Evolutionary conservation across 2,797 vertebrate species (phyloP), one percentile per base, ranked within the genome.

Genomic region (Myotis findleyi): DNA sequence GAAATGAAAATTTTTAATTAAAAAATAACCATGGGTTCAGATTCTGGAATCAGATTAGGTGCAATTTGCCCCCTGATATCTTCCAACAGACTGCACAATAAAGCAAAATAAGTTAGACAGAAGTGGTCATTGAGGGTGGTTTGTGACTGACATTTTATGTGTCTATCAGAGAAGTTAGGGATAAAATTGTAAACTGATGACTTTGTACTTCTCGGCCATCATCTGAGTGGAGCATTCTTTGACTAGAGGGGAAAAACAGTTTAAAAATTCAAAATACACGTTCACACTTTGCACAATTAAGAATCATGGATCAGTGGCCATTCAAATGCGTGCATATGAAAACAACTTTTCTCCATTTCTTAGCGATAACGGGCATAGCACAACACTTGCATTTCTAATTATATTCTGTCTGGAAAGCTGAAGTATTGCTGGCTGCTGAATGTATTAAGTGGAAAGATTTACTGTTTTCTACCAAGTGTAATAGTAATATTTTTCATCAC

Each of bases 321-420:
- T 97, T 96, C 81, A 84, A 36, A 84, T 96, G 68, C 80, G 20
- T 76, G 97, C 92, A 53, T 64, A 80, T 96, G 93, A 96, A 98
- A 97, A 1, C 69, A 97, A 96, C 57, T 96, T 97, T 96, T 96
- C 97, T 92, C 94, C 38, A 62, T 97, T 96, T 97, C 53, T 97
- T 96, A 95, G 89, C 17, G 47, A 96, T 96, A 89, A 84, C 49
- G 95, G 97, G 36, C 44, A 55, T 86, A 49, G n/a, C 72, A 94
- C 75, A 96, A 88, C 71, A 62, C 87, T 92, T 98, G 88, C 68
- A 81, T 97, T 96, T 98, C 96, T 98, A 97, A 97, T 98, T 96
- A 91, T 59, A 94, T 90, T 71, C 75, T 93, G 75, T 96, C 94
- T 51, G 14, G 95, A 97, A 97, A 96, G 89, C 91, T 95, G 38